phyloP scores from a whole-genome alignment of 2,113 vertebrate genomes.

The Cyanoliseus patagonus region DNA sequence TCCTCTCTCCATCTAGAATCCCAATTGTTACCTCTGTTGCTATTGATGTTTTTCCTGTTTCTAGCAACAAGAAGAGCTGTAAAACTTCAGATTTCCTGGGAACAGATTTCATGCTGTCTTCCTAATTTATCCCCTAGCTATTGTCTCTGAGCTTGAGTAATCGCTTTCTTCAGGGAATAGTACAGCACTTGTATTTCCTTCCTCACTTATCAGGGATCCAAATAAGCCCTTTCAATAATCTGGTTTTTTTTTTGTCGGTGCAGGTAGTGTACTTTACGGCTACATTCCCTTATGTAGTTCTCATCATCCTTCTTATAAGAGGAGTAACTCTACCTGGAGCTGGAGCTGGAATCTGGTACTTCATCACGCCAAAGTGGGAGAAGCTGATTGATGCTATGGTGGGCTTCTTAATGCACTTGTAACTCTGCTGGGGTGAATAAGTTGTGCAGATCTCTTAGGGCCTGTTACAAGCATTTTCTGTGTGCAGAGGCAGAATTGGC shows the following conservation, averaged over 20 bases:
- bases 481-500: not conserved
- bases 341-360: conserved; percentile 93
- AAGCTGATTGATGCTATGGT: conserved; percentile 96
- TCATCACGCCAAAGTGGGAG: conserved; percentile 98
- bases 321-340: conserved; percentile 95
- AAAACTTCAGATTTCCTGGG: not conserved
- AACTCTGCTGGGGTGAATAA: not conserved
- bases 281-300: conserved; percentile 95
- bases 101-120: not conserved
- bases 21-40: not conserved
- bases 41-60: not conserved
- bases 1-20: not conserved
- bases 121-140: not conserved
- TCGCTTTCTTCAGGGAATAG: not conserved
- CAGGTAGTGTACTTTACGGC: conserved; percentile 99
- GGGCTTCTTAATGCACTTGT: not conserved
- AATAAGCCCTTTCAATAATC: not conserved
- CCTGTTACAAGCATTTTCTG: not conserved
- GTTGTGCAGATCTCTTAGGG: not conserved
- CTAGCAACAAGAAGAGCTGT: not conserved
- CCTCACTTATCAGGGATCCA: too few species aligned
- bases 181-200: not conserved
- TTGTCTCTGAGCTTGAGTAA: not conserved
- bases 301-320: conserved; percentile 93
- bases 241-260: not conserved